Percentiles rank a stretch among this genome's conserved stretches.
Conservation (phyloP, 2,797 vertebrate genomes). For the Sebastiscus albofasciatus region DNA sequence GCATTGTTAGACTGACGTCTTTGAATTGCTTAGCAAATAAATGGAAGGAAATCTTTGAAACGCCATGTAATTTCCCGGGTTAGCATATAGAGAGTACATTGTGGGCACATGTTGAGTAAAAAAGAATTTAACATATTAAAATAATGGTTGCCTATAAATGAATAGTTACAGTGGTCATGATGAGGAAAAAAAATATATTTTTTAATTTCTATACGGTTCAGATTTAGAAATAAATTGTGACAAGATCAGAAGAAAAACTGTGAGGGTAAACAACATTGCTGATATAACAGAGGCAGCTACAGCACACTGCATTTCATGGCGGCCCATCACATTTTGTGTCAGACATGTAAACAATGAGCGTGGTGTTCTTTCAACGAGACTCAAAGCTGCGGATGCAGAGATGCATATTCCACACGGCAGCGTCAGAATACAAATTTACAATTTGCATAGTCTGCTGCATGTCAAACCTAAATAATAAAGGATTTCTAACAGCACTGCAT, state of each 20-base stretch:
- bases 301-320: conserved; percentile 5
- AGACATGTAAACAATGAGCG: conserved; percentile 54
- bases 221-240: not conserved
- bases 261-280: not conserved
- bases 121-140: not conserved
- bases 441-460: not conserved
- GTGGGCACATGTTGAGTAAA: not conserved
- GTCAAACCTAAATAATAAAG: not conserved
- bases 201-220: not conserved
- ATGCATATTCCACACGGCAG: not conserved
- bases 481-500: not conserved
- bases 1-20: not conserved
- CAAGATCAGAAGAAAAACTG: not conserved
- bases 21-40: not conserved
- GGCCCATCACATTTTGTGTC: not conserved
- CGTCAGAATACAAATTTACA: conserved; percentile 11
- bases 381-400: not conserved
- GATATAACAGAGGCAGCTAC: not conserved
- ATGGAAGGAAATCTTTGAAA: not conserved
- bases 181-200: rapidly evolving
- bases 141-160: not conserved
- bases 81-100: not conserved
- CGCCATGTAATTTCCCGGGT: not conserved
- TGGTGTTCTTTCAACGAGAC: not conserved
- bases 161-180: not conserved